Conservation (phyloP, 2,113 vertebrate genomes). For the Xyrauchen texanus region DNA sequence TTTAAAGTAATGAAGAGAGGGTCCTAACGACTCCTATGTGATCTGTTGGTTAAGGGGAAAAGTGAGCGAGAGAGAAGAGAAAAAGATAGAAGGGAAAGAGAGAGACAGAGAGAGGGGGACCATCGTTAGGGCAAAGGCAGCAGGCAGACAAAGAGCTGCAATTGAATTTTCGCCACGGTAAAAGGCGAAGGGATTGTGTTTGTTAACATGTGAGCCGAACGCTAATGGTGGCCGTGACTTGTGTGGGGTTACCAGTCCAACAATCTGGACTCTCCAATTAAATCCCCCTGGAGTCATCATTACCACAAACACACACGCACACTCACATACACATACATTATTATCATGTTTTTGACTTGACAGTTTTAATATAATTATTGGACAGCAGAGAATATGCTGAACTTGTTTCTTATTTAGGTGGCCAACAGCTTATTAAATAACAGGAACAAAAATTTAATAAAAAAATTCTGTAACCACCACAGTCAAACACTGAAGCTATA, state of each 20-base stretch:
- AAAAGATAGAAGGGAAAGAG: constrained; percentile 19
- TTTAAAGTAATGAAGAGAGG: constrained; percentile 99
- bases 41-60: constrained; percentile 95
- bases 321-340: constrained; percentile 38
- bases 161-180: constrained; percentile 98
- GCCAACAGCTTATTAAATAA: constrained; percentile 16
- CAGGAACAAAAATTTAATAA: neutral
- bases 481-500: neutral
- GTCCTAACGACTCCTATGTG: constrained; percentile 99
- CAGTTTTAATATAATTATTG: constrained; percentile 43
- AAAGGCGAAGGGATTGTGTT: constrained; percentile 90
- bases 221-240: constrained; percentile 82
- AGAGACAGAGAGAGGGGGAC: constrained; percentile 75
- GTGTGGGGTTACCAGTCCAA: constrained; percentile 71
- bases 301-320: constrained; percentile 39
- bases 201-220: constrained; percentile 86
- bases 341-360: constrained; percentile 46
- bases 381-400: constrained; percentile 23
- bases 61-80: constrained; percentile 17
- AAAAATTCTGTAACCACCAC: neutral
- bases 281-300: constrained; percentile 68
- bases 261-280: constrained; percentile 75
- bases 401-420: constrained; percentile 23
- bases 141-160: constrained; percentile 96
- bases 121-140: constrained; percentile 97